Evolutionary conservation across 2,888 invertebrate species (phyloP), one percentile per base, ranked within the genome.

Genomic region (Pollenia amentaria): DNA sequence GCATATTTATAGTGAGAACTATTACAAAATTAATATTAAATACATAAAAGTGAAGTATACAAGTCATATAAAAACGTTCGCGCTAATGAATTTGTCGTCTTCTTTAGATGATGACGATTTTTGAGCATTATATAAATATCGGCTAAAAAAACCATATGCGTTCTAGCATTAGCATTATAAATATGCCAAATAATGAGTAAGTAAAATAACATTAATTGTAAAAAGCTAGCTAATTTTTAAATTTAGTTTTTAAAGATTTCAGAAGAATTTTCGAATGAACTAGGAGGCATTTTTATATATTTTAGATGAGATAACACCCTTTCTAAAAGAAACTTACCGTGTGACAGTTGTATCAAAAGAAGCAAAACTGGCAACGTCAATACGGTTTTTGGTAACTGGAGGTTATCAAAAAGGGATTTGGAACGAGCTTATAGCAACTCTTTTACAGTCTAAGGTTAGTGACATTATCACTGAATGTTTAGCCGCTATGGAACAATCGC

Each of bases 371-470:
- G 60, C 60, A 21, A 60, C 60, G 9, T 9, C 38, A 38, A 21
- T 60, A 21, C 60, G 60, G 7, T 60, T 40, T 62, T n/a, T 62
- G 10, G 62, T 40, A 14, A 62, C 62, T 3, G 40, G 62, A 40
- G 40, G 62, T 40, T 62, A 62, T n/a, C 14, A 62, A n/a, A 42
- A 40, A n/a, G 42, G 40, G 3, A 62, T 40, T 42, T 6, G 62
- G n/a, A 40, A 62, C 11, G 7, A 62, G 29, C 29, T 62, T 16
- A 55, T 48, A 12, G 14, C 3, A 57, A 29, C 10, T 12, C 57
- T 57, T 57, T 57, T 29, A 57, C 57, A 57, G 48, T 57, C 57
- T 4, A 57, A 57, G 4, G 21, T 57, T 3, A 1, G 21, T 57
- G 57, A 57, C 18, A 29, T 29, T 7, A 57, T 57, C 4, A 29